These are phyloP conservation scores for Aphelocoma californica DNA, from an alignment of 2,797 vertebrate genomes.

Conservation along the genomic window DNA sequence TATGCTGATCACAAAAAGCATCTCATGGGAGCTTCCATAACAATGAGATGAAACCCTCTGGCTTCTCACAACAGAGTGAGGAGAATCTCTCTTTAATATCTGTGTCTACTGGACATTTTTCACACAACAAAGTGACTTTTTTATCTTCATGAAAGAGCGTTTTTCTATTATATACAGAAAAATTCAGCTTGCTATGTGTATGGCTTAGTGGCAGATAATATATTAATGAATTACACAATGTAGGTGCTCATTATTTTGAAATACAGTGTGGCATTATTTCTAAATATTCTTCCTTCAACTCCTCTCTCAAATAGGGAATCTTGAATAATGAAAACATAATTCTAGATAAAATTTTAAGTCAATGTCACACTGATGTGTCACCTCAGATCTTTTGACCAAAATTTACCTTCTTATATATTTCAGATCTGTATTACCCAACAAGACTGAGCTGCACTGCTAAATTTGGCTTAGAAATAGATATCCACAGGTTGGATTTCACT, in stretches of 20 bases:
- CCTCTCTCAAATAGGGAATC: background rate
- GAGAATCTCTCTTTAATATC: background rate
- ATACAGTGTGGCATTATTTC: background rate
- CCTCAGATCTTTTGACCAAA: background rate
- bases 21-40: background rate
- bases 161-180: background rate
- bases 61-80: background rate
- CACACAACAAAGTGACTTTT: background rate
- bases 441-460: background rate
- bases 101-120: background rate
- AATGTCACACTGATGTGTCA: background rate
- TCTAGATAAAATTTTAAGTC: background rate
- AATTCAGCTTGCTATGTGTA: background rate
- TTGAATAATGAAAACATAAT: background rate
- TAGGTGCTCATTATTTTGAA: background rate
- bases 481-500: background rate
- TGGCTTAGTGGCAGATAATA: background rate
- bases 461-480: background rate
- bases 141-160: background rate
- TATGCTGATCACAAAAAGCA: slow-evolving; percentile 26
- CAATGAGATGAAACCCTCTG: background rate
- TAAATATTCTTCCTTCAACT: background rate
- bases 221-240: background rate
- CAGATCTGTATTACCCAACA: background rate
- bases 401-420: background rate